Percentiles rank a stretch among this genome's conserved stretches.
Evolutionary conservation across 2,888 invertebrate genomes (phyloP).

Genomic region (Melanchra persicariae): DNA sequence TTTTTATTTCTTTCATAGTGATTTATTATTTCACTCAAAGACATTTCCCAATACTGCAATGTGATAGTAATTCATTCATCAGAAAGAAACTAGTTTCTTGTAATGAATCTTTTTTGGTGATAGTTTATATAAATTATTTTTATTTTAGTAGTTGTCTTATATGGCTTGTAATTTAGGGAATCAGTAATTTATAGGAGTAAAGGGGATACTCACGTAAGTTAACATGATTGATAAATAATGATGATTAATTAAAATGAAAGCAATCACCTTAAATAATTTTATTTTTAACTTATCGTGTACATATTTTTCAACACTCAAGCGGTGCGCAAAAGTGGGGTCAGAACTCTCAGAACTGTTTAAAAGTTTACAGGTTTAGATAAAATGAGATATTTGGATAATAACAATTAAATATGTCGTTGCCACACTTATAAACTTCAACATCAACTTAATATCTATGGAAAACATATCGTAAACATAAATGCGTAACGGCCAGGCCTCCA

Average conservation of each 20-base stretch:
- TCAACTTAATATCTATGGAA: conserved; percentile 79
- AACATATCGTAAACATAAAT: conserved; percentile 82
- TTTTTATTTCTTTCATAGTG: too few species aligned
- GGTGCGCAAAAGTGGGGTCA: background rate
- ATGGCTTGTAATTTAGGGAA: too few species aligned
- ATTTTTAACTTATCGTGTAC: background rate
- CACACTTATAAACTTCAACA: conserved; percentile 83
- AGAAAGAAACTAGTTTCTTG: too few species aligned
- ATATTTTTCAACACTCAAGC: background rate
- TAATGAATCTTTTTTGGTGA: too few species aligned
- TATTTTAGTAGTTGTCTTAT: too few species aligned
- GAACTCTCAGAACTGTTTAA: background rate
- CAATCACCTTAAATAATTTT: conserved; percentile 3
- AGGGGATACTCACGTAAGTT: too few species aligned
- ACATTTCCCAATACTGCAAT: too few species aligned
- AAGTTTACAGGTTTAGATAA: conserved; percentile 63
- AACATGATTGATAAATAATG: background rate
- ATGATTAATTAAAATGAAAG: conserved; percentile 6
- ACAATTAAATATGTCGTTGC: conserved; percentile 84
- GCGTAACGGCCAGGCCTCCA: conserved; percentile 78
- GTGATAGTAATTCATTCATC: too few species aligned
- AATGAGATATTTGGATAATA: conserved; percentile 81
- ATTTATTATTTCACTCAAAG: too few species aligned
- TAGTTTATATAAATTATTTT: too few species aligned
- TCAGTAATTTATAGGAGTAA: too few species aligned